These are phyloP conservation scores for Orthosia incerta DNA, from an alignment of 2,888 invertebrate genomes.

Conservation along the genomic window DNA sequence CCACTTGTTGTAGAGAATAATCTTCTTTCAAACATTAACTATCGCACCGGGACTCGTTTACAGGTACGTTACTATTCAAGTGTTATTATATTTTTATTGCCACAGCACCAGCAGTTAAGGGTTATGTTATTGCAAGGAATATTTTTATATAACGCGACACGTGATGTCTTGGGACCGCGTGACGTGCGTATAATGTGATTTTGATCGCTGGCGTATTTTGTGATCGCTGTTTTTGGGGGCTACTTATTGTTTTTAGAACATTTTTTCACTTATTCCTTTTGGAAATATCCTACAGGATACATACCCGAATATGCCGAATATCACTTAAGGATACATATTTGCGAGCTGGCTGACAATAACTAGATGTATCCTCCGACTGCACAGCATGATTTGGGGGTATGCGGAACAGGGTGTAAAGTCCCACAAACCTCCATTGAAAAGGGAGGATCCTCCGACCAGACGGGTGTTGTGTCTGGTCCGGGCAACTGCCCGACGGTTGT, in stretches of 20 bases:
- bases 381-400: no score
- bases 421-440: no score
- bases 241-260: background rate
- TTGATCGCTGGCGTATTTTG: slow-evolving; percentile 38
- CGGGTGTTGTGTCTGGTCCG: no score
- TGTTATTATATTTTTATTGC: slow-evolving; percentile 57
- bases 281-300: no score
- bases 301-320: no score
- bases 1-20: background rate
- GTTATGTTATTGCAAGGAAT: slow-evolving; percentile 26
- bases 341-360: no score
- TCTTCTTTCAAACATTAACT: slow-evolving; percentile 12
- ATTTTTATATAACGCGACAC: slow-evolving; percentile 33
- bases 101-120: slow-evolving; percentile 33
- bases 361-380: no score
- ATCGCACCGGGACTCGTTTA: slow-evolving; percentile 21
- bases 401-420: no score
- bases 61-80: slow-evolving; percentile 36
- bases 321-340: no score
- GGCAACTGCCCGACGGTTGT: no score
- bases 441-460: no score
- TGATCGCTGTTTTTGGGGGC: slow-evolving; percentile 19
- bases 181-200: slow-evolving; percentile 34
- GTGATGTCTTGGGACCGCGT: slow-evolving; percentile 34
- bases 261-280: no score